Conservation (phyloP, 1,140 invertebrate species). For the Leptoteleia sp. region DNA sequence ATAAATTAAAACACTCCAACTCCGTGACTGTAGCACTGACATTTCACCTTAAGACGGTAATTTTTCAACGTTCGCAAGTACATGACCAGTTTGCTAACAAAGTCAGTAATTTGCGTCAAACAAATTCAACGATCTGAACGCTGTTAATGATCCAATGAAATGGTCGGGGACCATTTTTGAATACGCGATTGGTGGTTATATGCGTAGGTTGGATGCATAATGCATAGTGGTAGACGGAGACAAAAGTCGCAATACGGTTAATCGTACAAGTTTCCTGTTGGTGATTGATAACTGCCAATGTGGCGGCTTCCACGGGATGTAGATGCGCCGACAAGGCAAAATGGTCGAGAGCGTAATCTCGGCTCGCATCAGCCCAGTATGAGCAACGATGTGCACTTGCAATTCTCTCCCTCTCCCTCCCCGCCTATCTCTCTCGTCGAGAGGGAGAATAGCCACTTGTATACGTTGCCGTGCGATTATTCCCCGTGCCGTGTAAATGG, state of each 20-base stretch:
- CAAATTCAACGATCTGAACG: too few species aligned
- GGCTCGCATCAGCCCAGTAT: too few species aligned
- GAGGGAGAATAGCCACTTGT: slow-evolving; percentile 17
- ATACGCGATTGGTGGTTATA: slow-evolving; percentile 12
- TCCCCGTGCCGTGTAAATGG: slow-evolving; percentile 54
- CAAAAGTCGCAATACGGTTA: slow-evolving; percentile 55
- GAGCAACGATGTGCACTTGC: slow-evolving; percentile 31
- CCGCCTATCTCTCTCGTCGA: neutral
- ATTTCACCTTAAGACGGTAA: too few species aligned
- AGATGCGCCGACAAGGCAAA: slow-evolving; percentile 52
- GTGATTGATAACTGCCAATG: slow-evolving; percentile 64
- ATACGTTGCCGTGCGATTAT: slow-evolving; percentile 49
- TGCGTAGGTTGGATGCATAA: slow-evolving; percentile 26
- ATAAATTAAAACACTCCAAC: too few species aligned
- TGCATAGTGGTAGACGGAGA: slow-evolving; percentile 20
- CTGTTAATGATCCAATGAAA: too few species aligned
- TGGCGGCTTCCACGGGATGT: slow-evolving; percentile 43
- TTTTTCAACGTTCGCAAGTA: too few species aligned
- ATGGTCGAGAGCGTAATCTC: slow-evolving; percentile 39
- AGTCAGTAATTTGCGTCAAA: too few species aligned
- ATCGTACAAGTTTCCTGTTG: slow-evolving; percentile 57
- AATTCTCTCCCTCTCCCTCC: slow-evolving; percentile 5
- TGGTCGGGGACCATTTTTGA: too few species aligned
- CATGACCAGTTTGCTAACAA: too few species aligned
- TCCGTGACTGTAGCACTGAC: too few species aligned